These are phyloP conservation scores for Wasmannia auropunctata DNA, from an alignment of 1,140 invertebrate species.

Conservation along the genomic window DNA sequence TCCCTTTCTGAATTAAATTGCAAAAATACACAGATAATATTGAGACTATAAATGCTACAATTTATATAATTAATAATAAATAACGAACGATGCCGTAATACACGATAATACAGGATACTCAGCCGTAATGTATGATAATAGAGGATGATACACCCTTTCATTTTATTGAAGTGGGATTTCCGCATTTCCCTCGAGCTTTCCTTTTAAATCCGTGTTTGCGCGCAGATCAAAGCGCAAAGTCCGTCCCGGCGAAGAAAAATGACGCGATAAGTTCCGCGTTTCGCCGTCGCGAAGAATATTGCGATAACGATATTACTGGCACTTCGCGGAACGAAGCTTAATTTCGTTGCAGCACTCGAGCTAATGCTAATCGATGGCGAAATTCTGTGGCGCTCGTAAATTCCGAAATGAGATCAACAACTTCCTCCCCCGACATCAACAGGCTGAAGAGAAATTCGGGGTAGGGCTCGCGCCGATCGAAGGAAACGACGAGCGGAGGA, in stretches of 20 bases:
- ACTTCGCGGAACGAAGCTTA: constrained; percentile 31
- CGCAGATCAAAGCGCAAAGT: neutral
- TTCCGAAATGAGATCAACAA: constrained; percentile 50
- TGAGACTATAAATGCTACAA: neutral
- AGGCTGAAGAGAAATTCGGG: constrained; percentile 34
- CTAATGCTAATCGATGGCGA: constrained; percentile 51
- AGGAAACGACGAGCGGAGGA: neutral
- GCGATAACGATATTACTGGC: constrained; percentile 38
- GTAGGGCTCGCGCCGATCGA: neutral
- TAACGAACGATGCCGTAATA: neutral
- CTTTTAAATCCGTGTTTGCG: neutral
- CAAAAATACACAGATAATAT: neutral
- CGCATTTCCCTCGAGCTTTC: neutral
- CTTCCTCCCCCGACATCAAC: constrained; percentile 24
- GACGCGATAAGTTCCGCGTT: neutral
- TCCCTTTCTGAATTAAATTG: neutral
- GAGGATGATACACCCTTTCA: neutral
- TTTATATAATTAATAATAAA: neutral
- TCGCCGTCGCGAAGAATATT: constrained; percentile 31
- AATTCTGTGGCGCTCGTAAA: constrained; percentile 49
- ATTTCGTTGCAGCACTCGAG: constrained; percentile 47
- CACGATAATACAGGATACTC: no score
- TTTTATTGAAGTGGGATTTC: constrained; percentile 18
- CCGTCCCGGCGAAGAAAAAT: neutral
- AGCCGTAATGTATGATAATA: neutral